These are phyloP conservation scores for Lasioglossum albipes DNA, from an alignment of 1,140 invertebrate species.

Conservation along the genomic window DNA sequence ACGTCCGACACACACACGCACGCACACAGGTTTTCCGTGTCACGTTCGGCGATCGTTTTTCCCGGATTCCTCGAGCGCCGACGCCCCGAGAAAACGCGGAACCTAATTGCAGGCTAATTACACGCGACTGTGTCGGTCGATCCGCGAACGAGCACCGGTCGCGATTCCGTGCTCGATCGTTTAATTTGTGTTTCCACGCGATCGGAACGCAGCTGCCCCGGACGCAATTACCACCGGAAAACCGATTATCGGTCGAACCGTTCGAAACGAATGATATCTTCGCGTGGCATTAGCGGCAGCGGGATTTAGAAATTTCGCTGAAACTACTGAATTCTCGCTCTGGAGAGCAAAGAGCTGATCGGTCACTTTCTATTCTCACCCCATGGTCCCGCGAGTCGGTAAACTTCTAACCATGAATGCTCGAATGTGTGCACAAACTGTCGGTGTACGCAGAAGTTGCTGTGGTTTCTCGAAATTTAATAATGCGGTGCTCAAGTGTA, in stretches of 20 bases:
- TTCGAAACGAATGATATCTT: neutral
- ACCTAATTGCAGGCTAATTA: neutral
- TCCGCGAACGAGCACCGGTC: neutral
- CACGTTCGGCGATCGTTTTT: conserved; percentile 9
- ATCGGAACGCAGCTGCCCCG: neutral
- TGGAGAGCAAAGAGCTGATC: neutral
- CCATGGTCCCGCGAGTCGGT: too few relatives aligned
- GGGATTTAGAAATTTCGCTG: neutral
- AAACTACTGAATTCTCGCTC: too few relatives aligned
- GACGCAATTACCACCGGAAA: neutral
- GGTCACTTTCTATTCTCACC: conserved; percentile 8
- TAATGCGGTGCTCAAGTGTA: too few relatives aligned
- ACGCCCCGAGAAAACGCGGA: neutral
- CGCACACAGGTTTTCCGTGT: neutral
- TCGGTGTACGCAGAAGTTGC: too few relatives aligned
- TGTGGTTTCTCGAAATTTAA: too few relatives aligned
- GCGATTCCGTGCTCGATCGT: neutral
- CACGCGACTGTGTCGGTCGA: neutral
- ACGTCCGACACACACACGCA: too few relatives aligned
- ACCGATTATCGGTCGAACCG: neutral
- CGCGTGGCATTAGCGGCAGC: neutral
- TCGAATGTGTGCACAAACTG: too few relatives aligned
- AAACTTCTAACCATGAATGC: too few relatives aligned
- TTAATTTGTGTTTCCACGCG: neutral
- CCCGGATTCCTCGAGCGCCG: neutral